phyloP scores from a whole-genome alignment of 1,140 invertebrate species.

The Hetaerina americana region DNA sequence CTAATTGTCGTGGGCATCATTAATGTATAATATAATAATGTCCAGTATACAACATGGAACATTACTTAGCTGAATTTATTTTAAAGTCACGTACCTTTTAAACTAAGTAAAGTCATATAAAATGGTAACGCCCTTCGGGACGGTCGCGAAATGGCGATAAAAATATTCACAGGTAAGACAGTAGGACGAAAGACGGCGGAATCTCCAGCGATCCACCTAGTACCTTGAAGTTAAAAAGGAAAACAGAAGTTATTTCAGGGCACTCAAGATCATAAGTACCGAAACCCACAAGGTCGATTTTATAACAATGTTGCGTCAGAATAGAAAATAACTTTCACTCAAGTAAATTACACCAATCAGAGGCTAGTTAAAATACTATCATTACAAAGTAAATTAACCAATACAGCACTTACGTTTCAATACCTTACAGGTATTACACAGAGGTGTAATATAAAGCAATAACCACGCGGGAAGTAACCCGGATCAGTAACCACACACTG shows the following conservation, averaged over 20 bases:
- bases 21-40: neutral
- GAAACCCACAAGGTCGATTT: too few relatives aligned
- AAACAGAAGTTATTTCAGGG: too few relatives aligned
- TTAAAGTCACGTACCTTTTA: conserved; percentile 42
- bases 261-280: too few relatives aligned
- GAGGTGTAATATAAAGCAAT: too few relatives aligned
- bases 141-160: conserved; percentile 39
- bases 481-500: too few relatives aligned
- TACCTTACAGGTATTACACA: too few relatives aligned
- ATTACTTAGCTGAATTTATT: neutral
- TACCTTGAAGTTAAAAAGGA: conserved; percentile 13
- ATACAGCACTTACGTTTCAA: neutral
- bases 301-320: neutral
- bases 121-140: conserved; percentile 68
- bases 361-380: neutral
- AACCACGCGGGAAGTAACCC: neutral
- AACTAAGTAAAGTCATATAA: conserved; percentile 64
- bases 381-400: neutral
- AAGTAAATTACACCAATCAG: neutral
- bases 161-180: conserved; percentile 19
- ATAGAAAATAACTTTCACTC: neutral
- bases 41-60: neutral
- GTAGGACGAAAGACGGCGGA: conserved; percentile 5
- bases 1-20: too few relatives aligned
- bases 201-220: conserved; percentile 11